Conservation (phyloP, 1,140 invertebrate species). For the Drosophila gunungcola region DNA sequence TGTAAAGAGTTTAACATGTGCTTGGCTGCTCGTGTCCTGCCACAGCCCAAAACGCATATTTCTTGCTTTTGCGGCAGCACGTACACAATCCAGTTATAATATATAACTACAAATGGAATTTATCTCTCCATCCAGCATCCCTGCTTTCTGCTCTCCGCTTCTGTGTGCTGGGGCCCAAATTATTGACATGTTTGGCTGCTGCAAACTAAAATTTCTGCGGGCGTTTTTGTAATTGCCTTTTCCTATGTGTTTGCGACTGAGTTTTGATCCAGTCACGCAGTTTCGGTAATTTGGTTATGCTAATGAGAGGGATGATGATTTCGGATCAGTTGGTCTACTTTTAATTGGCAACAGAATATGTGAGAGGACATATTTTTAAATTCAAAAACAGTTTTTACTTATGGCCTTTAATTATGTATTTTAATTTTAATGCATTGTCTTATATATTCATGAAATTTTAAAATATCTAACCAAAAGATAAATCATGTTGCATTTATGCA, state of each 20-base stretch:
- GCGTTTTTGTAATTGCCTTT: constrained; percentile 38
- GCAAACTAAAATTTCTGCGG: constrained; percentile 11
- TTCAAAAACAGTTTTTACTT: no score
- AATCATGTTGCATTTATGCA: no score
- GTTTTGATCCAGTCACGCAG: constrained; percentile 25
- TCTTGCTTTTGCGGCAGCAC: constrained; percentile 45
- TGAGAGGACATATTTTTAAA: background rate
- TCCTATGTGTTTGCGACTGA: background rate
- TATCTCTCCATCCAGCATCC: constrained; percentile 24
- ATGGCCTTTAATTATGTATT: no score
- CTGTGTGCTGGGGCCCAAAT: constrained; percentile 17
- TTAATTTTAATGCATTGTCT: no score
- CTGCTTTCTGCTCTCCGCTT: background rate
- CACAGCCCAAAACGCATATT: constrained; percentile 58
- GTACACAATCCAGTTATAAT: constrained; percentile 61
- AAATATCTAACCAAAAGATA: background rate
- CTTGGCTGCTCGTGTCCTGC: constrained; percentile 39
- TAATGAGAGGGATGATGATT: background rate
- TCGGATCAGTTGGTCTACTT: background rate
- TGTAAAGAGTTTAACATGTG: constrained; percentile 82
- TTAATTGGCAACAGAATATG: background rate
- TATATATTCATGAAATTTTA: background rate
- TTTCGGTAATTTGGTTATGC: background rate
- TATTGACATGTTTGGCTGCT: constrained; percentile 51
- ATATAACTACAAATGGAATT: constrained; percentile 64